A percentile compares a stretch with the other conserved stretches of the same genome.
These are phyloP conservation scores for Hydrotaea cyrtoneurina DNA, from an alignment of 2,888 invertebrate genomes.

Conservation along the genomic window DNA sequence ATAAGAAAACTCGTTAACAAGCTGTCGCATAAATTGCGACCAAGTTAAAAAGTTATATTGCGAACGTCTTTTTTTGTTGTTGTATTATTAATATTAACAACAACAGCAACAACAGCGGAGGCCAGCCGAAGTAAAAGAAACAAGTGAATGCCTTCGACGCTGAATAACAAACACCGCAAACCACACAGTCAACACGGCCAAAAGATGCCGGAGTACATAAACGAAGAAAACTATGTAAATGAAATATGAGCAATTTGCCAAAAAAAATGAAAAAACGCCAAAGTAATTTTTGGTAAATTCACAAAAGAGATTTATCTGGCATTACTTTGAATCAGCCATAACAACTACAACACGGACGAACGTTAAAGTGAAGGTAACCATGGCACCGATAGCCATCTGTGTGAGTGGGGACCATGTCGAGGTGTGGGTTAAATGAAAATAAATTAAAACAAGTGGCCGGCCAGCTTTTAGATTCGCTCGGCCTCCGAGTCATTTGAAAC, in stretches of 20 bases:
- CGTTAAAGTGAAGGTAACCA: conserved; percentile 30
- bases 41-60: conserved; percentile 64
- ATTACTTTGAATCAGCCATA: neutral
- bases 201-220: conserved; percentile 16
- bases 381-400: conserved; percentile 16
- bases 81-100: conserved; percentile 50
- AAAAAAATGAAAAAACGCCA: conserved; percentile 27
- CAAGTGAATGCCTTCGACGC: conserved; percentile 50
- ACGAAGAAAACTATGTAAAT: conserved; percentile 38
- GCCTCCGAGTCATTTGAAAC: conserved; percentile 16
- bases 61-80: conserved; percentile 17
- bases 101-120: conserved; percentile 39
- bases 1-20: conserved; percentile 61
- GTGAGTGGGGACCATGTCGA: conserved; percentile 2
- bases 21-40: conserved; percentile 67
- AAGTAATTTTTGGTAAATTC: conserved; percentile 45
- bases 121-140: conserved; percentile 30
- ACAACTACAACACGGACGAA: neutral
- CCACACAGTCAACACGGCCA: neutral
- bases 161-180: neutral
- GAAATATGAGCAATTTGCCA: conserved; percentile 62
- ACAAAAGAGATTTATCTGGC: conserved; percentile 22
- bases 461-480: conserved; percentile 10
- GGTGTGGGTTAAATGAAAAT: conserved; percentile 50
- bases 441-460: conserved; percentile 49